Base-by-base conservation (phyloP, 2,797 vertebrate species). In the Chanos chanos region DNA sequence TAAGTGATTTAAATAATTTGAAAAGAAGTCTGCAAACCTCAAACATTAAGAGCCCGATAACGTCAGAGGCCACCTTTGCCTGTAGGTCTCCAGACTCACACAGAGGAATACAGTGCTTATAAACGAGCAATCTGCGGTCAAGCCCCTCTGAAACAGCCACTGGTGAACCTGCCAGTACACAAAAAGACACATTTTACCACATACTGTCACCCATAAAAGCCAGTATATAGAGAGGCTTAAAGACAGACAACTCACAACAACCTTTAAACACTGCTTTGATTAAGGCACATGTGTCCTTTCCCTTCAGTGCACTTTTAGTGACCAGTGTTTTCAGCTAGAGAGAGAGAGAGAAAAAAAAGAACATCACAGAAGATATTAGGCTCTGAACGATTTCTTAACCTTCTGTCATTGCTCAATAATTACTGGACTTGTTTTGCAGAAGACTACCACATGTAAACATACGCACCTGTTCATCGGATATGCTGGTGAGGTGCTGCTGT, bases 71-170 rank as follows among this genome's bases (percentile, higher is more conserved):
- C 47, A 93, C 89, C 65, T 93, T 86, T 60, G 88, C 71, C 64
- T 92, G 92, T 47, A 99, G 82, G 53, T 99, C 94, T 21, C 96
- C 94, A 0, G 96, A 99, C 66, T 98, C 95, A 80, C 95, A 94
- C 4, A 98, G 83, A 0, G 85, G 89, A 72, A 97, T 58, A 19
- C 92, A 94, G 76, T 91, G 92, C 47, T 90, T 89, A 77, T 98
- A 99, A 33, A 96, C 68, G 21, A 89, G 81, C 24, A 90, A 81
- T 53, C 94, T 94, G 58, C 93, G 88, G 33, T 78, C 80, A 5
- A 91, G 84, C 1, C 93, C 93, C 0, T 85, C 89, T 9, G 61
- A 74, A 53, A 86, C 86, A 56, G 70, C 85, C 48, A 92, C 80
- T 0, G 94, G 90, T 10, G 94, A 98, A 18, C 94, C 96, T 99